These are phyloP conservation scores for Oligia strigilis DNA, from an alignment of 2,888 invertebrate species.

Conservation along the genomic window DNA sequence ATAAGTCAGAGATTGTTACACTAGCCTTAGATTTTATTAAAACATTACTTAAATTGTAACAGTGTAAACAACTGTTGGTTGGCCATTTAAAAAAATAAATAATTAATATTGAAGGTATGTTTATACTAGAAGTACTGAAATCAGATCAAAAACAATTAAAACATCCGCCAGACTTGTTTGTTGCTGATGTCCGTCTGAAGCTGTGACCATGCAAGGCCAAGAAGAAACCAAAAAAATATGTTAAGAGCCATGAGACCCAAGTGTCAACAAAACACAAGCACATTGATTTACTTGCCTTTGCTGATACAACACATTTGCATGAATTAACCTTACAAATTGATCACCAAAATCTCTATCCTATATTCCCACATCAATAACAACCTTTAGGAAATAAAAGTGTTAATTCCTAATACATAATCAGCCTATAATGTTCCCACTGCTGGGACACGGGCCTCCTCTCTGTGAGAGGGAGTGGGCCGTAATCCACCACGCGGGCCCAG, in stretches of 20 bases:
- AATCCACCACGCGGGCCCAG: too few species aligned
- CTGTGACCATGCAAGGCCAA: not conserved
- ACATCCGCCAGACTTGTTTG: not conserved
- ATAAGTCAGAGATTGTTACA: not conserved
- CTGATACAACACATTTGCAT: not conserved
- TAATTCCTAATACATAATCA: slow-evolving; percentile 4
- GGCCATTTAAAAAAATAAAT: not conserved
- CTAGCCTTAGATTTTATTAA: too few species aligned
- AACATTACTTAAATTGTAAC: too few species aligned
- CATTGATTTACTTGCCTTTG: not conserved
- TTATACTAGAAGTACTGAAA: not conserved
- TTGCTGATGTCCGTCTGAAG: not conserved
- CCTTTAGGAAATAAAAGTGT: slow-evolving; percentile 15
- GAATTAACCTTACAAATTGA: not conserved
- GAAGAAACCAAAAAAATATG: not conserved
- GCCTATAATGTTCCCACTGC: too few species aligned
- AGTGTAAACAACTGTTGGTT: too few species aligned
- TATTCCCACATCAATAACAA: not conserved
- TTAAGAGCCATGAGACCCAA: not conserved
- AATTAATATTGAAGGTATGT: not conserved
- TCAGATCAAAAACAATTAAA: not conserved
- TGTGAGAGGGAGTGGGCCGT: too few species aligned
- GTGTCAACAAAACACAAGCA: not conserved
- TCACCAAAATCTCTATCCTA: not conserved
- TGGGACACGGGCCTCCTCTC: too few species aligned